Base-by-base conservation (phyloP, 2,113 vertebrate species). In the Cheirogaleus medius region DNA sequence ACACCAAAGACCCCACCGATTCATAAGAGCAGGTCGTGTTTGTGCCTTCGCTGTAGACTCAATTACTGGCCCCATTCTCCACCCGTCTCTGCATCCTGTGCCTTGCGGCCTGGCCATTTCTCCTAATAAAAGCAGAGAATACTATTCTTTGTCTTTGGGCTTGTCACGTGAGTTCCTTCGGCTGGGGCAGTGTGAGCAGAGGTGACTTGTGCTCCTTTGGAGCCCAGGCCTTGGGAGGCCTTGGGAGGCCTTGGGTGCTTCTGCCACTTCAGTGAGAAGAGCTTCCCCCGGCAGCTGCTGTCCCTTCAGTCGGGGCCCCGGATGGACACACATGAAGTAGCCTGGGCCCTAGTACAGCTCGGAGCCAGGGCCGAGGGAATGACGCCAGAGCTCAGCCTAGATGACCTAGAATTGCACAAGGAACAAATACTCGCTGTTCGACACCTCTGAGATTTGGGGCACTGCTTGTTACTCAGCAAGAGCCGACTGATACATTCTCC, bases 11-110 rank as follows among this genome's bases (percentile, higher is more conserved):
- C 4, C 7, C 47, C 42, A 5, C 0, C 8, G 25, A 25, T 17
- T 34, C 18, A 4, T 8, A 34, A 44, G 29, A 78, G 8, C 3
- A 4, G 5, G 47, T 1, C 4, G 18, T 25, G 12, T 1, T 25
- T 5, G 34, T 27, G 5, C 15, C 1, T 6, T 76, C 37, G 4
- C 73, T 44, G 1, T 18, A n/a, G 18, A 10, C 3, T 8, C 20
- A 47, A 10, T 27, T 25, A 10, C 20, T 1, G 1, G 1, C 21
- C 4, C 44, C 14, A 6, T 42, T 9, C 44, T 76, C n/a, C 8
- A 3, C 2, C 23, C 18, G 3, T n/a, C 13, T 15, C 8, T 29
- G 10, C 20, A 15, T 6, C 34, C 11, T 25, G 63, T 42, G 27
- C 73, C 44, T n/a, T 4, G 17, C 12, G 39, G 34, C 34, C 49